These are phyloP conservation scores for Lota lota DNA, from an alignment of 2,113 vertebrate genomes.

Conservation along the genomic window DNA sequence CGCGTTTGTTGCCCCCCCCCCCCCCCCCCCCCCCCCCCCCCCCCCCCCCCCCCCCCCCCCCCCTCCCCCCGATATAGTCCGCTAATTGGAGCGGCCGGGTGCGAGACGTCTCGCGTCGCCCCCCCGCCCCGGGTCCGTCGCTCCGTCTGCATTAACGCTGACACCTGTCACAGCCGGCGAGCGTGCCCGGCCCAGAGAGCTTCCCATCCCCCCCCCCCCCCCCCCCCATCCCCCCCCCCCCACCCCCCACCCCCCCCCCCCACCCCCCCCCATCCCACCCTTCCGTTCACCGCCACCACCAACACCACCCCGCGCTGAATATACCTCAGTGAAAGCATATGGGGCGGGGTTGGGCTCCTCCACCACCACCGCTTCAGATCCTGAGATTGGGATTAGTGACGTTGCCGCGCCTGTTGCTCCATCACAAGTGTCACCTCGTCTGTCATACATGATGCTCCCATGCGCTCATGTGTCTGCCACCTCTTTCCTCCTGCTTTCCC, in stretches of 20 bases:
- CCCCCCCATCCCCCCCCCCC: not conserved
- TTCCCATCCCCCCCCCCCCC: too few relatives aligned
- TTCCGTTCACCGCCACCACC: slow-evolving; percentile 4
- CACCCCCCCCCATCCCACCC: too few relatives aligned
- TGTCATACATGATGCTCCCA: slow-evolving; percentile 59
- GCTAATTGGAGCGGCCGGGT: slow-evolving; percentile 46
- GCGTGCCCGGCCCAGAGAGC: too few relatives aligned
- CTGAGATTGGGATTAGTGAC: slow-evolving; percentile 35
- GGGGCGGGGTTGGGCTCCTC: slow-evolving; percentile 20
- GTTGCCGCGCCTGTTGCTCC: slow-evolving; percentile 48
- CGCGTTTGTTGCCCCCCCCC: slow-evolving; percentile 23
- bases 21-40: too few relatives aligned
- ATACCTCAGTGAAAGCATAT: slow-evolving; percentile 34
- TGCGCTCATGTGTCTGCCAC: slow-evolving; percentile 51
- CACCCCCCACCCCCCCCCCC: too few relatives aligned
- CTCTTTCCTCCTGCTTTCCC: slow-evolving; percentile 37
- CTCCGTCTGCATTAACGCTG: slow-evolving; percentile 47
- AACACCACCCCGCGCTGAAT: slow-evolving; percentile 22
- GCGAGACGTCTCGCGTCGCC: slow-evolving; percentile 30
- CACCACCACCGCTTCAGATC: slow-evolving; percentile 30
- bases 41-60: slow-evolving; percentile 30
- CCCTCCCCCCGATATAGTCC: slow-evolving; percentile 41
- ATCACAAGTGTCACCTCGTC: slow-evolving; percentile 47
- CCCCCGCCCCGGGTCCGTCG: slow-evolving; percentile 5
- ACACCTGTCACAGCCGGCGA: slow-evolving; percentile 59